A percentile compares a stretch with the other conserved stretches of the same genome.
These are phyloP conservation scores for Phyllotreta striolata DNA, from an alignment of 2,888 invertebrate species.

Conservation along the genomic window DNA sequence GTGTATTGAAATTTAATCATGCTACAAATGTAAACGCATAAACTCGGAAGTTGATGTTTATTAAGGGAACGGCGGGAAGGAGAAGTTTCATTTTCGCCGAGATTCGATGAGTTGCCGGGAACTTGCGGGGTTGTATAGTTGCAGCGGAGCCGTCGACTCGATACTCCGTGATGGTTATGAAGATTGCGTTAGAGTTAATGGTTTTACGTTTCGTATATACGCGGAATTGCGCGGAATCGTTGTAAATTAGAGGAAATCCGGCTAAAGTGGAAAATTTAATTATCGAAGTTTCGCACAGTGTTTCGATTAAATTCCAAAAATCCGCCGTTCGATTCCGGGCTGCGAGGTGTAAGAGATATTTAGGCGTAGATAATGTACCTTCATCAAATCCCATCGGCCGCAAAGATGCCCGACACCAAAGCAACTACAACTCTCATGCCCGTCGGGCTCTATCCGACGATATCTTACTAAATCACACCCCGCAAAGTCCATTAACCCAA, in stretches of 20 bases:
- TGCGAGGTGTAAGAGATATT: no score
- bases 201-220: conserved; percentile 24
- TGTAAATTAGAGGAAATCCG: conserved; percentile 13
- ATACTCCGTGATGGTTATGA: conserved; percentile 24
- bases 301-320: no score
- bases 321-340: no score
- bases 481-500: conserved; percentile 28
- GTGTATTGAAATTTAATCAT: no score
- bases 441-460: conserved; percentile 20
- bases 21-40: not conserved
- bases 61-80: not conserved
- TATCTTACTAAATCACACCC: conserved; percentile 31
- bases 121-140: conserved; percentile 15
- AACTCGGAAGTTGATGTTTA: conserved; percentile 6
- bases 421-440: not conserved
- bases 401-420: conserved; percentile 26
- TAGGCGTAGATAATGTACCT: conserved; percentile 10
- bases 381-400: conserved; percentile 27
- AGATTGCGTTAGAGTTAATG: conserved; percentile 27
- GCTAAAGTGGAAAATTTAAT: conserved; percentile 13
- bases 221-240: conserved; percentile 18
- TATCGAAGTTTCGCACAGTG: not conserved
- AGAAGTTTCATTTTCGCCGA: conserved; percentile 4
- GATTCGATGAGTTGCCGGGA: conserved; percentile 12
- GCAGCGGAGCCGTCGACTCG: conserved; percentile 8